Conservation (phyloP, 2,113 vertebrate genomes). For the Lucifuga dentata region DNA sequence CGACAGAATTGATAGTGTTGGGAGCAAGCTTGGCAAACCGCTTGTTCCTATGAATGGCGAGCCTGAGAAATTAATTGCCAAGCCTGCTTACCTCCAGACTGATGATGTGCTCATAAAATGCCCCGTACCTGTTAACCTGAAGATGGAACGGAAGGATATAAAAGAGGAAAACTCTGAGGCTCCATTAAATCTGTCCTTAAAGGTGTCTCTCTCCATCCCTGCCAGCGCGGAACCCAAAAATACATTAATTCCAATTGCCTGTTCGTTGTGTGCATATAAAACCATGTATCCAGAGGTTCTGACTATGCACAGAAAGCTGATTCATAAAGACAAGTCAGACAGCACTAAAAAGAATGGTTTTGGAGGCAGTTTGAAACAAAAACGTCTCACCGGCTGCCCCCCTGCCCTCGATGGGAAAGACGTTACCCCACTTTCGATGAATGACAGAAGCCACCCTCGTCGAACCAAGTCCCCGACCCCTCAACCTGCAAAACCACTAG, state of each 20-base stretch:
- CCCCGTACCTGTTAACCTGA: slow-evolving; percentile 61
- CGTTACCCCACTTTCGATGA: slow-evolving; percentile 82
- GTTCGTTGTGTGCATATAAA: slow-evolving; percentile 89
- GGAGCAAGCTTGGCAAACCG: slow-evolving; percentile 28
- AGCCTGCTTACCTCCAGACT: slow-evolving; percentile 31
- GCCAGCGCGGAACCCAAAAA: slow-evolving; percentile 74
- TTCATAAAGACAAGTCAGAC: slow-evolving; percentile 88
- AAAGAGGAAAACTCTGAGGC: slow-evolving; percentile 72
- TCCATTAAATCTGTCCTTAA: slow-evolving; percentile 89
- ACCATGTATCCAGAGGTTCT: slow-evolving; percentile 94
- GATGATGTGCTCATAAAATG: slow-evolving; percentile 33
- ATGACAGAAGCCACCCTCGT: slow-evolving; percentile 66
- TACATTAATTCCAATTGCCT: slow-evolving; percentile 79
- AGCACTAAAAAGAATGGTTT: slow-evolving; percentile 61
- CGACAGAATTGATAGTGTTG: slow-evolving; percentile 22
- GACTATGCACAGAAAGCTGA: slow-evolving; percentile 89
- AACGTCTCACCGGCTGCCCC: slow-evolving; percentile 91
- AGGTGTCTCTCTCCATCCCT: slow-evolving; percentile 73
- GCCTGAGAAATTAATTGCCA: slow-evolving; percentile 30
- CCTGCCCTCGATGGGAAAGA: slow-evolving; percentile 92
- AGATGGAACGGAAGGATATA: slow-evolving; percentile 58
- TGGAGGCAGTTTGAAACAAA: slow-evolving; percentile 70
- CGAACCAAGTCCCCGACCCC: slow-evolving; percentile 80
- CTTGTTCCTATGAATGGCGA: slow-evolving; percentile 43
- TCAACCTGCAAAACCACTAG: slow-evolving; percentile 72